Evolutionary conservation across 2,113 vertebrate species (phyloP).

Genomic region (Collichthys lucidus): DNA sequence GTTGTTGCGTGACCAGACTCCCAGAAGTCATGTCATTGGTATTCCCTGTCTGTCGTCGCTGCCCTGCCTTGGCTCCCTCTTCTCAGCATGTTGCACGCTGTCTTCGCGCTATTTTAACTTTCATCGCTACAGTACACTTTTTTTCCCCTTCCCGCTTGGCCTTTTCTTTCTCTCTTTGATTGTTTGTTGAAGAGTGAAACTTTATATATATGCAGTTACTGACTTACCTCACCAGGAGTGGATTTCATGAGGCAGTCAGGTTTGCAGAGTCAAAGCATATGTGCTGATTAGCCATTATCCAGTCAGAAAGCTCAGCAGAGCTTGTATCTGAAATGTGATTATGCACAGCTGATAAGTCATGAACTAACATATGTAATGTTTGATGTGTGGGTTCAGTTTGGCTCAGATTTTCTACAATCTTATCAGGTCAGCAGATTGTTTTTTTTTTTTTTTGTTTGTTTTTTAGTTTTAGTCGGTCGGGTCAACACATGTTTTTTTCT

Average conservation of each 20-base stretch:
- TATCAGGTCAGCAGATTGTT: not conserved
- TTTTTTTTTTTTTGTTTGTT: not conserved
- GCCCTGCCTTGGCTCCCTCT: constrained; percentile 40
- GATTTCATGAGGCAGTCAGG: not conserved
- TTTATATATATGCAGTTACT: not conserved
- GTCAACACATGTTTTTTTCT: not conserved
- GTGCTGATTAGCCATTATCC: not conserved
- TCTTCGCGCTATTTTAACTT: constrained; percentile 24
- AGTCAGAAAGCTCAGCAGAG: constrained; percentile 4
- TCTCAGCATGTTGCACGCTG: constrained; percentile 24
- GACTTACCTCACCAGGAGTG: not conserved
- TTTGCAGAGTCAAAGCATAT: not conserved
- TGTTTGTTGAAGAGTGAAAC: not conserved
- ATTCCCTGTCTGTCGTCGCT: constrained; percentile 55
- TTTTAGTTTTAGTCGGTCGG: not conserved
- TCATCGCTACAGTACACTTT: not conserved
- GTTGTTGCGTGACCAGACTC: constrained; percentile 40
- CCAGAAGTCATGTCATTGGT: constrained; percentile 61
- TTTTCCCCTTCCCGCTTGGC: not conserved
- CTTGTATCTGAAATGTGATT: not conserved
- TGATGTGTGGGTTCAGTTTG: not conserved
- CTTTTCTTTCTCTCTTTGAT: constrained; percentile 7
- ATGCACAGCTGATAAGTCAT: not conserved
- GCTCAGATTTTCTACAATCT: not conserved
- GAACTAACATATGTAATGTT: not conserved